phyloP scores from a whole-genome alignment of 2,797 vertebrate genomes.

The Loris lydekkerianus region DNA sequence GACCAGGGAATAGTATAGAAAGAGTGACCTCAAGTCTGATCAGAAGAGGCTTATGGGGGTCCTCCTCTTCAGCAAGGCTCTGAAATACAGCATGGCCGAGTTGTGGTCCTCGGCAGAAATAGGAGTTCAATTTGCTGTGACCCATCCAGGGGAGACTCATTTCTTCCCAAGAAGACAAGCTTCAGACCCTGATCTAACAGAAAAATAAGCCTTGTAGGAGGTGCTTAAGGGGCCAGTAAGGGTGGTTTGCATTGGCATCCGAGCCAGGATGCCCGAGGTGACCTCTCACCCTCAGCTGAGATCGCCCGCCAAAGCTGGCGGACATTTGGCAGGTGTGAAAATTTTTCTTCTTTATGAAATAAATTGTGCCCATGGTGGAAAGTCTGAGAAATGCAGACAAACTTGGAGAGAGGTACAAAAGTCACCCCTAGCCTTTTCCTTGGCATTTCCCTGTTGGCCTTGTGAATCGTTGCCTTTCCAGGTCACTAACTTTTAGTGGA shows the following conservation, averaged over 20 bases:
- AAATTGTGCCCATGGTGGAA: neutral
- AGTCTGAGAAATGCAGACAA: neutral
- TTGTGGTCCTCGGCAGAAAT: neutral
- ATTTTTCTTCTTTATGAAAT: neutral
- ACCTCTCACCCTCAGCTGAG: neutral
- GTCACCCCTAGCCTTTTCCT: neutral
- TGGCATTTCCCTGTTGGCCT: accelerated
- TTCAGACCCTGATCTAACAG: neutral
- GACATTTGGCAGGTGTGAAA: accelerated
- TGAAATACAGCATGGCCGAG: neutral
- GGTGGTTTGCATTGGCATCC: too few relatives aligned
- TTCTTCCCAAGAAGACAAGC: neutral
- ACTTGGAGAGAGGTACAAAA: neutral
- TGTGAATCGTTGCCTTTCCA: neutral
- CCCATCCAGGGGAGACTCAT: neutral
- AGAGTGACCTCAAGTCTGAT: neutral
- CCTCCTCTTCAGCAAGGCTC: neutral
- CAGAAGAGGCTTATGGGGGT: too few relatives aligned
- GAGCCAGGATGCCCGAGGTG: neutral
- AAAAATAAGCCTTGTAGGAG: neutral
- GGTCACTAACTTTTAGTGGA: neutral
- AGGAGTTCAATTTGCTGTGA: neutral
- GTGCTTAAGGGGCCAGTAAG: accelerated
- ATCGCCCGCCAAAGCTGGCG: accelerated
- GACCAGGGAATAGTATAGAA: neutral